Evolutionary conservation across 2,888 invertebrate species (phyloP), one percentile per base, ranked within the genome.

Genomic region (Hetaerina titia): DNA sequence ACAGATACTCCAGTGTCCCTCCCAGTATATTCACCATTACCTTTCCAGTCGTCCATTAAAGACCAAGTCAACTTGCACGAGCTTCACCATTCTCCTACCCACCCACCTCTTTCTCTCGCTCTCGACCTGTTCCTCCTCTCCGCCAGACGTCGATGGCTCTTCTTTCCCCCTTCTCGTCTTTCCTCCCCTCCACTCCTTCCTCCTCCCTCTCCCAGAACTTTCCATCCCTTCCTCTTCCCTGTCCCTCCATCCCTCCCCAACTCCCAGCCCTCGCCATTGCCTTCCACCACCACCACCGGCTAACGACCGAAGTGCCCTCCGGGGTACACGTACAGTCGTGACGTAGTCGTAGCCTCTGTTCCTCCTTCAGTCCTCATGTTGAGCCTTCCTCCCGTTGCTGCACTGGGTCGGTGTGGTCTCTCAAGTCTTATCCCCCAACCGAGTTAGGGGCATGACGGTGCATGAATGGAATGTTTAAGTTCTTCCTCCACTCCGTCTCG

Each of bases 221-320:
- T 31, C n/a, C 89, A 13, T 22, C 56, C 56, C 89, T 57, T 57
- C 57, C n/a, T 57, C 89, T n/a, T 31, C 11, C 58, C 89, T 57
- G 56, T 8, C 58, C 60, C 90, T 60, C 60, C 17, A 60, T 31
- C 25, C 64, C 45, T 69, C 45, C n/a, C 57, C 22, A 22, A 11
- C 58, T 57, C 45, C 89, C 45, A 45, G 45, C 45, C 45, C 89
- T 45, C 89, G 9, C n/a, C 58, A 22, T n/a, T 45, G 19, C 89
- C 69, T 69, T 92, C 92, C 92, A 31, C 92, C 69, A 31, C 69
- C 69, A 69, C 92, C 92, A 92, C 69, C 92, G 92, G 92, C 92
- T 92, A 69, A 92, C 92, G 92, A 69, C 92, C 92, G 92, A 45
- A 56, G 45, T 92, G 92, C 92, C 92, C 92, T 92, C 92, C 89